Percentiles rank a stretch among this genome's conserved stretches.
Conservation (phyloP, 2,888 invertebrate species). For the Caenorhabditis japonica region DNA sequence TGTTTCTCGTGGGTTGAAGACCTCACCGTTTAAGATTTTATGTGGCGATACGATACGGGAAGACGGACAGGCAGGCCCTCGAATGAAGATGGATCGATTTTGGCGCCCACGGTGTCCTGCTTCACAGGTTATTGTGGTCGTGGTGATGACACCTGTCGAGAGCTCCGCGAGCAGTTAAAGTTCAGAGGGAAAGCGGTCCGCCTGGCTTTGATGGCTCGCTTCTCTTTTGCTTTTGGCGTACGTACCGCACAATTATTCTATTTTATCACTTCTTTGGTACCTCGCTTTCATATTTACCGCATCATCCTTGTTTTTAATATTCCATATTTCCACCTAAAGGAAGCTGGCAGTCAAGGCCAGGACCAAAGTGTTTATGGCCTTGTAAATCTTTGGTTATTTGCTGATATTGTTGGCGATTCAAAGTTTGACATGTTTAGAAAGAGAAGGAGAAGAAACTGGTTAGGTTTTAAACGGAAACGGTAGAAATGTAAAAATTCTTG, state of each 20-base stretch:
- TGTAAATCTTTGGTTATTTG: conserved; percentile 48
- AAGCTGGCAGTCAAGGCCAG: neutral
- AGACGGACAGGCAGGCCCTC: conserved; percentile 4
- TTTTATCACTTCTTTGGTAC: no score
- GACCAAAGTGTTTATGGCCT: conserved; percentile 39
- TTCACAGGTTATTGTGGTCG: conserved; percentile 38
- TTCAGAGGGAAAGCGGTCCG: neutral
- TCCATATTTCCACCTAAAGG: neutral
- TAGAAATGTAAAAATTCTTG: neutral
- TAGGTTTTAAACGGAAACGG: conserved; percentile 13
- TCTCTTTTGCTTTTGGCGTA: no score
- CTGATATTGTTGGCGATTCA: conserved; percentile 38
- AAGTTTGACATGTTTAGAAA: conserved; percentile 39
- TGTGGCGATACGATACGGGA: conserved; percentile 41
- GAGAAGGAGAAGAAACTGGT: conserved; percentile 22
- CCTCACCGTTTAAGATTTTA: conserved; percentile 47
- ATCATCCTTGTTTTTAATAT: neutral
- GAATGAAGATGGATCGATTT: conserved; percentile 57
- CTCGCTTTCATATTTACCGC: no score
- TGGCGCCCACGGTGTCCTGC: conserved; percentile 17
- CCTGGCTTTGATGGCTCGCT: no score
- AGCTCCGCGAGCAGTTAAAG: conserved; percentile 31
- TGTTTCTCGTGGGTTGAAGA: conserved; percentile 34
- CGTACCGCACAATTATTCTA: no score
- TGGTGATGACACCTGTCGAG: conserved; percentile 2